Evolutionary conservation across 2,797 vertebrate species (phyloP), one percentile per base, ranked within the genome.

Genomic region (Microctenopoma lineatum): DNA sequence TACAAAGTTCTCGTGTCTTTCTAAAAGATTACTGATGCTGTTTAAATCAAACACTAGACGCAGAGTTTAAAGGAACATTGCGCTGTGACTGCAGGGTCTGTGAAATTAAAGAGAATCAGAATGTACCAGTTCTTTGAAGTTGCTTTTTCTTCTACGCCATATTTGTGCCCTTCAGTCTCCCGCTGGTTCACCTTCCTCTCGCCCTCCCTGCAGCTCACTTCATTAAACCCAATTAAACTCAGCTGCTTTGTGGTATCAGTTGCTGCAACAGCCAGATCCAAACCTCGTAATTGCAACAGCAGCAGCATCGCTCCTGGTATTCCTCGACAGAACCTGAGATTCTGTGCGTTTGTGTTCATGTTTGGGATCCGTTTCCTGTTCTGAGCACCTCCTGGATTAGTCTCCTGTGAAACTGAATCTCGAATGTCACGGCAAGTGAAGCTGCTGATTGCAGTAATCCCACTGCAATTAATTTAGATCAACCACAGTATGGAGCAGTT

Each of bases 151-250:
- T 26, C 56, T 34, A 38, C 2, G 36, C 34, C 15, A 15, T 32
- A 12, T 66, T 56, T 14, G 1, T 4, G 13, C 13, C 53, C 47
- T 26, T 66, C 8, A 4, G 41, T 47, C 41, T 61, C 55, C 60
- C 15, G 0, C 56, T 11, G 47, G 45, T 70, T 51, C 59, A 62
- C 58, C 64, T 60, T 56, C 47, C 18, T 9, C 47, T 78, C 69
- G 46, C 56, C 55, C 21, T 70, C 48, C 25, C 38, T n/a, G 39
- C 58, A 65, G 54, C 75, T 68, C 15, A 2, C 2, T 53, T 81
- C 59, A 66, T 66, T 78, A 48, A 52, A 42, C 56, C 65, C 72
- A 72, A 64, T 75, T 75, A 78, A 71, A 56, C 36, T 59, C 66
- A 47, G 62, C 61, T 67, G 75, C 53, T 70, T 62, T 66, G 68